phyloP scores from a whole-genome alignment of 1,140 invertebrate genomes.

The Diabrotica undecimpunctata region DNA sequence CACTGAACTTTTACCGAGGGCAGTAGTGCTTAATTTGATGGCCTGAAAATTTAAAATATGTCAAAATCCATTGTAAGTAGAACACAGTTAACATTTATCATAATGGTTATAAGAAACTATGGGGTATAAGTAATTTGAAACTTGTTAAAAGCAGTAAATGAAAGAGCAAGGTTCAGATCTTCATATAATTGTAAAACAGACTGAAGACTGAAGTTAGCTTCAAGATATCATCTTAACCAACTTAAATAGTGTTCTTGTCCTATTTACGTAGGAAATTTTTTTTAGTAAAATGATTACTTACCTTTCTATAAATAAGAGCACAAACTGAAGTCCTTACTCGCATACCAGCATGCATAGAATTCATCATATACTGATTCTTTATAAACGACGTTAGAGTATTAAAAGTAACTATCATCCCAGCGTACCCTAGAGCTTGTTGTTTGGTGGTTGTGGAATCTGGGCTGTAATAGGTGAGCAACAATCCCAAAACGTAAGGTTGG shows the following conservation, averaged over 20 bases:
- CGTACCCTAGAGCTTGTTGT: conserved; percentile 54
- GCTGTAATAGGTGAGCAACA: conserved; percentile 52
- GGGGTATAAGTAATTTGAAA: no score
- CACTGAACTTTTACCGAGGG: conserved; percentile 70
- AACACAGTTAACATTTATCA: no score
- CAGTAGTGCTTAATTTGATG: conserved; percentile 61
- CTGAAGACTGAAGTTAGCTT: no score
- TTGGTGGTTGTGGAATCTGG: conserved; percentile 41
- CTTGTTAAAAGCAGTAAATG: no score
- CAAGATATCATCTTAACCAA: no score
- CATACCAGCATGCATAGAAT: conserved; percentile 65
- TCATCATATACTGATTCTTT: conserved; percentile 59
- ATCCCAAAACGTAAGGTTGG: conserved; percentile 53
- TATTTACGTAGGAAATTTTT: no score
- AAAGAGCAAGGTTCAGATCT: no score
- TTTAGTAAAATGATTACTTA: conserved; percentile 42
- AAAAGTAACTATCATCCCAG: conserved; percentile 53
- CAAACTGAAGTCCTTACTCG: conserved; percentile 72
- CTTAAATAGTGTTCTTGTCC: no score
- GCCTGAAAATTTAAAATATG: conserved; percentile 47
- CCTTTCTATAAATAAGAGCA: conserved; percentile 77
- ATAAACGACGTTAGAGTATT: conserved; percentile 51
- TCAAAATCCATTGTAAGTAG: no score
- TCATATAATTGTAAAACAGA: no score
- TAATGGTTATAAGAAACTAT: no score